A percentile compares a stretch with the other conserved stretches of the same genome.
Evolutionary conservation across 2,888 invertebrate species (phyloP).

Genomic region (Drosophila paracracens): DNA sequence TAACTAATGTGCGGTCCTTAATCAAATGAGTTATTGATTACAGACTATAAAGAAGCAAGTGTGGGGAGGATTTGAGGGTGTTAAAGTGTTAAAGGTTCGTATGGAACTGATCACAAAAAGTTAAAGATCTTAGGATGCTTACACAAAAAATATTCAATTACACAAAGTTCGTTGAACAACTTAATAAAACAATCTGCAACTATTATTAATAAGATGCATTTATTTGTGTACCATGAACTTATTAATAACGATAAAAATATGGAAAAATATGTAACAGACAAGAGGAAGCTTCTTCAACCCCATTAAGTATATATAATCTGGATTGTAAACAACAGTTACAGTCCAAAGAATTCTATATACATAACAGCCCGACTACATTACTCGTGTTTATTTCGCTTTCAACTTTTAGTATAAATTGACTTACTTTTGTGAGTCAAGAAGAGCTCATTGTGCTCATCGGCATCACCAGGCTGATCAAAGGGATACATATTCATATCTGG

Average conservation of each 20-base stretch:
- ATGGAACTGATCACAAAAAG: not conserved
- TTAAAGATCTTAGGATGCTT: too few relatives aligned
- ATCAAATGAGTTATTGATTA: constrained; percentile 77
- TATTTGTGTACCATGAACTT: too few relatives aligned
- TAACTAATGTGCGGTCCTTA: constrained; percentile 68
- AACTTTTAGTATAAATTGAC: constrained; percentile 37
- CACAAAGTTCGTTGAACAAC: not conserved
- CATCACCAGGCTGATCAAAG: constrained; percentile 82
- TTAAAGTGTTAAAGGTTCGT: constrained; percentile 4
- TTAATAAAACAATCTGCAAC: not conserved
- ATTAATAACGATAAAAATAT: not conserved
- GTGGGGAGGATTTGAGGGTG: not conserved
- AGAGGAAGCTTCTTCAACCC: not conserved
- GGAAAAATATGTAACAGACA: not conserved
- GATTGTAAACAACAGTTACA: not conserved
- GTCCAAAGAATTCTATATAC: not conserved
- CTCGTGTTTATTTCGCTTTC: not conserved
- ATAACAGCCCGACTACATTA: not conserved
- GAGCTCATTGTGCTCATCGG: constrained; percentile 83
- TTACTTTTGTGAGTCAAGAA: constrained; percentile 83
- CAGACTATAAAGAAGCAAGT: constrained; percentile 15
- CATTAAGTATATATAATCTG: not conserved
- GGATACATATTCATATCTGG: constrained; percentile 84
- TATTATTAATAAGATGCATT: not conserved
- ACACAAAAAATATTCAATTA: not conserved